Percentiles rank a stretch among this genome's conserved stretches.
These are phyloP conservation scores for Passerina amoena DNA, from an alignment of 2,113 vertebrate species.

Conservation along the genomic window DNA sequence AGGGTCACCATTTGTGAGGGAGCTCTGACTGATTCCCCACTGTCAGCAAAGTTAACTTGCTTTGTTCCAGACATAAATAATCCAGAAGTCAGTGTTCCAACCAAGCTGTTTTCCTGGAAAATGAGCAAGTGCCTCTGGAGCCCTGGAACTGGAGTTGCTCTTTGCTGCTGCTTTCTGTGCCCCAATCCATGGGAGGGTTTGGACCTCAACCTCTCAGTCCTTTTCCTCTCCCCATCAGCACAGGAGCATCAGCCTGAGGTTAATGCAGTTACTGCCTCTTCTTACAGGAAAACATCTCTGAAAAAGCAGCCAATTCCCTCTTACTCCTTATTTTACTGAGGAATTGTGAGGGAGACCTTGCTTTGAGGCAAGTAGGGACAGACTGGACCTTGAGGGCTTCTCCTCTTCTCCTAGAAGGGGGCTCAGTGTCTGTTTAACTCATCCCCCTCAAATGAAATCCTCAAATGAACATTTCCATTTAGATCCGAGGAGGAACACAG, in stretches of 20 bases:
- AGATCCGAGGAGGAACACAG: neutral
- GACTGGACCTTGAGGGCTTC: neutral
- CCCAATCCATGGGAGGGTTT: rapidly evolving
- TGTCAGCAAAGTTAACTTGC: neutral
- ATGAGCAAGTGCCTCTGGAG: neutral
- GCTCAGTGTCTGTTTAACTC: neutral
- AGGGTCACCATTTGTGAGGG: too few relatives aligned
- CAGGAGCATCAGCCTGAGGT: neutral
- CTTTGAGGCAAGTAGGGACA: neutral
- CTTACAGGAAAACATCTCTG: neutral
- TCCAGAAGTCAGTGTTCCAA: neutral
- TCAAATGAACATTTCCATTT: neutral
- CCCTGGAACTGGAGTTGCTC: neutral
- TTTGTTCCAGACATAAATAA: neutral
- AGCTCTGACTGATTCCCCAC: neutral
- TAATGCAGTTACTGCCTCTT: neutral
- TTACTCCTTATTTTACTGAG: neutral
- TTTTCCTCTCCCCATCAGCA: neutral
- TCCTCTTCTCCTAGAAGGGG: too few relatives aligned
- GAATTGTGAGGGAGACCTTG: neutral
- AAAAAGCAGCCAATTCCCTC: neutral
- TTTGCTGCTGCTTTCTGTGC: neutral
- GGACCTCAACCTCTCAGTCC: neutral
- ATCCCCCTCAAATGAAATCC: neutral
- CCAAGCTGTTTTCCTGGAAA: neutral